These are phyloP conservation scores for Melinaea marsaeus DNA, from an alignment of 2,888 invertebrate species.

Conservation along the genomic window DNA sequence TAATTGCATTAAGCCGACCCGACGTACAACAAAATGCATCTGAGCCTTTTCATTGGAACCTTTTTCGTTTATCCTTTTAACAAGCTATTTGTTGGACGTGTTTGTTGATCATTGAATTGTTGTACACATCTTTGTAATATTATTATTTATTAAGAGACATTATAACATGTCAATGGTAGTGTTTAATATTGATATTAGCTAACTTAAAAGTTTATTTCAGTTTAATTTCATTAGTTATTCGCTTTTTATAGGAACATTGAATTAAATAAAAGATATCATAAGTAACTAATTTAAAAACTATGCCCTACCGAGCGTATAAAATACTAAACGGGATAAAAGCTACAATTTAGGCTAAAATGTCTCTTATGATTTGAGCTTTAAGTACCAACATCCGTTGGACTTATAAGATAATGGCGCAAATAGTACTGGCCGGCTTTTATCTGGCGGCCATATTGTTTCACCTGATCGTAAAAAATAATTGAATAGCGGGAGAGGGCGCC, in stretches of 20 bases:
- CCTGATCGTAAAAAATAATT: slow-evolving; percentile 75
- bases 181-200: too few species aligned
- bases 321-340: neutral
- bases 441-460: slow-evolving; percentile 59
- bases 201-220: too few species aligned
- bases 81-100: slow-evolving; percentile 12
- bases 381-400: slow-evolving; percentile 7
- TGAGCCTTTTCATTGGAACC: slow-evolving; percentile 24
- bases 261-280: neutral
- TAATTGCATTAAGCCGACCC: slow-evolving; percentile 47
- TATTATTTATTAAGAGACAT: too few species aligned
- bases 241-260: neutral
- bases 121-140: neutral
- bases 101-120: slow-evolving; percentile 6
- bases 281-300: slow-evolving; percentile 7
- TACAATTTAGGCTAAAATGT: neutral
- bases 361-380: neutral
- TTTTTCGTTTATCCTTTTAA: slow-evolving; percentile 4
- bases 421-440: slow-evolving; percentile 46
- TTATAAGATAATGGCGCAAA: slow-evolving; percentile 11
- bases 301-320: neutral
- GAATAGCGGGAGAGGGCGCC: slow-evolving; percentile 53
- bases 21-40: slow-evolving; percentile 28
- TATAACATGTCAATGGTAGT: too few species aligned
- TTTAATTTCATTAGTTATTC: neutral